phyloP scores from a whole-genome alignment of 2,888 invertebrate species.

The Lamellibrachia columna region DNA sequence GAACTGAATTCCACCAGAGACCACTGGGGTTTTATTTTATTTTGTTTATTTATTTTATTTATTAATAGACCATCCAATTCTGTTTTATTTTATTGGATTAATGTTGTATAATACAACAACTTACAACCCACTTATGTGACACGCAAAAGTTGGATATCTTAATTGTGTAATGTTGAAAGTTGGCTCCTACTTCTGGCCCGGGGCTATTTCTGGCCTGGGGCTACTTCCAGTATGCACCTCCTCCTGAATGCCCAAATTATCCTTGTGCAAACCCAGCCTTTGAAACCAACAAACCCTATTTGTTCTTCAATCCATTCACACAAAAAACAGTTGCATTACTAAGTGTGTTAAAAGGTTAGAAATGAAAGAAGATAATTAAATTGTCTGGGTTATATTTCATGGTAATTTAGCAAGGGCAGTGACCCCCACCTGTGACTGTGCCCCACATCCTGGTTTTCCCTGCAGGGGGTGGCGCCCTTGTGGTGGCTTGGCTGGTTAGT shows the following conservation, averaged over 20 bases:
- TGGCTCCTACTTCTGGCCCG: background rate
- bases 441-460: slow-evolving; percentile 3
- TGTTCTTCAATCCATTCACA: background rate
- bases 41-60: no score
- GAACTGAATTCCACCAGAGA: no score
- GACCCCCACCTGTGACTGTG: background rate
- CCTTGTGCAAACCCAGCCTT: no score
- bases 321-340: background rate
- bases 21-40: no score
- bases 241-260: background rate
- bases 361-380: background rate
- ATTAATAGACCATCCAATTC: no score
- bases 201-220: background rate
- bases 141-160: no score
- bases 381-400: slow-evolving; percentile 3
- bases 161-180: no score
- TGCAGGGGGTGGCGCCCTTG: background rate
- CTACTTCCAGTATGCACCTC: background rate
- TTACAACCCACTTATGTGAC: no score
- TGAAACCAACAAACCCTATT: background rate
- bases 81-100: no score
- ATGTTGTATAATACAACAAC: no score
- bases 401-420: background rate
- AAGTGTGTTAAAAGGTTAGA: background rate
- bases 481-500: background rate